Conservation (phyloP, 2,113 vertebrate species). For the Ptyas mucosa region DNA sequence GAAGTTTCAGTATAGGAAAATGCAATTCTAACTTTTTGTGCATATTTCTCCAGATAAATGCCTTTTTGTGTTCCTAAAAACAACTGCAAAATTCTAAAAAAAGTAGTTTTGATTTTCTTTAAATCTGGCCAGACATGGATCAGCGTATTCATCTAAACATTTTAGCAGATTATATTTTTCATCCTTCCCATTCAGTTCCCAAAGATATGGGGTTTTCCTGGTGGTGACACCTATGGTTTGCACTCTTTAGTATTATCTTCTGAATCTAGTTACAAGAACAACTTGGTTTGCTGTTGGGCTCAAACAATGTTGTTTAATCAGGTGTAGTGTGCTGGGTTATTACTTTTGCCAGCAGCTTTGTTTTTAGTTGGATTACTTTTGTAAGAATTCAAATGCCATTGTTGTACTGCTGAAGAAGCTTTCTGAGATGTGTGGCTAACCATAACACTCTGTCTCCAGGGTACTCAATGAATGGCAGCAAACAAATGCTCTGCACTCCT, state of each 20-base stretch:
- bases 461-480: slow-evolving; percentile 32
- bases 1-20: background rate
- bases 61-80: background rate
- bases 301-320: slow-evolving; percentile 64
- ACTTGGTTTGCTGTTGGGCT: slow-evolving; percentile 45
- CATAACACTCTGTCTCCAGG: slow-evolving; percentile 54
- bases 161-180: background rate
- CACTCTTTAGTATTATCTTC: background rate
- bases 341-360: slow-evolving; percentile 62
- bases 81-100: background rate
- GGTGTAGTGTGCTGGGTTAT: slow-evolving; percentile 57
- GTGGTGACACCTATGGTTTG: slow-evolving; percentile 12
- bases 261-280: slow-evolving; percentile 40
- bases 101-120: background rate
- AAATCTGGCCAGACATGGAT: background rate
- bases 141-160: background rate
- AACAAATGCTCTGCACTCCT: slow-evolving; percentile 47
- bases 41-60: background rate
- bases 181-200: background rate
- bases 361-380: slow-evolving; percentile 61
- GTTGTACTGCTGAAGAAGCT: slow-evolving; percentile 49
- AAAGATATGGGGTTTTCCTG: background rate
- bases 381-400: slow-evolving; percentile 52
- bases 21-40: background rate
- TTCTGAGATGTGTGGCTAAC: slow-evolving; percentile 50